phyloP scores from a whole-genome alignment of 2,888 invertebrate genomes.

The Tanypteryx hageni region DNA sequence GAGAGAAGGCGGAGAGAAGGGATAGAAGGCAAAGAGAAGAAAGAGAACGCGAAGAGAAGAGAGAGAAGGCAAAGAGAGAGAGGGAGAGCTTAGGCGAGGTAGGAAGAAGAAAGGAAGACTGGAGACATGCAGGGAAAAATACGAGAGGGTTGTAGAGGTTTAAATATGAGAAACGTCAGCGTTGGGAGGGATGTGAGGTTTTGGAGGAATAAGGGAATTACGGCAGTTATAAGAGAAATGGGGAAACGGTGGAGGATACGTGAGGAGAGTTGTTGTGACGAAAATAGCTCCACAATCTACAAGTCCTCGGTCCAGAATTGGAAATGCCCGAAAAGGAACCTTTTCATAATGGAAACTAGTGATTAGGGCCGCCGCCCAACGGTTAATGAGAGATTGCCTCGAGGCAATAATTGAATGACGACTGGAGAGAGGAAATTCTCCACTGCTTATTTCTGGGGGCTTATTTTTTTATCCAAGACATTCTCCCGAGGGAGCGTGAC shows the following conservation, averaged over 20 bases:
- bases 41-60: not conserved
- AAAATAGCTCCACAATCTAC: too few species aligned
- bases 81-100: too few species aligned
- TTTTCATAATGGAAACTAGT: conserved; percentile 44
- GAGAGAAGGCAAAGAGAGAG: not conserved
- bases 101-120: too few species aligned
- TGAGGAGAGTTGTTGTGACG: not conserved
- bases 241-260: not conserved
- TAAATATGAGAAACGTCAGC: too few species aligned
- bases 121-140: too few species aligned
- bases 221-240: not conserved
- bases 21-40: too few species aligned
- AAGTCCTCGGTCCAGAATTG: not conserved
- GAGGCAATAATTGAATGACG: conserved; percentile 52
- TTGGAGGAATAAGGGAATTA: too few species aligned
- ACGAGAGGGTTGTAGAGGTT: too few species aligned
- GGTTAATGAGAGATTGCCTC: conserved; percentile 31
- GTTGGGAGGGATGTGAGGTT: too few species aligned
- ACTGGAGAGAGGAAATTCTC: not conserved
- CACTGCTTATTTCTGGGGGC: not conserved
- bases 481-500: not conserved
- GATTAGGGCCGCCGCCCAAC: conserved; percentile 27
- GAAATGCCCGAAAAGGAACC: conserved; percentile 28
- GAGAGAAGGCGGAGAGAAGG: too few species aligned
- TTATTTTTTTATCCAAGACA: conserved; percentile 31